Evolutionary conservation across 2,113 vertebrate genomes (phyloP).

Genomic region (Numida meleagris): DNA sequence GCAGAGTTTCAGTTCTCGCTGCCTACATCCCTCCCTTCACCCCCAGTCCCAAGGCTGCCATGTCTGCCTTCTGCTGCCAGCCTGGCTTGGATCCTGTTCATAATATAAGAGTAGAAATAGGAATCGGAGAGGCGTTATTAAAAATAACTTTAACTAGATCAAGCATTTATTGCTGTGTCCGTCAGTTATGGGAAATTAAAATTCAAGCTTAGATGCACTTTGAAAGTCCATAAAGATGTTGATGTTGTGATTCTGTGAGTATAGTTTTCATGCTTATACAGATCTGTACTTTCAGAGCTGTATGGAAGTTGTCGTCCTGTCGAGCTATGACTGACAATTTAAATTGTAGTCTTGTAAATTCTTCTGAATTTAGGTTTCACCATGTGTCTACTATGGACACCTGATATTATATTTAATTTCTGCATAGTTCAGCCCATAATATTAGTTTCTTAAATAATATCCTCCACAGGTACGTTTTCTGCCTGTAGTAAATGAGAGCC

Average conservation of each 20-base stretch:
- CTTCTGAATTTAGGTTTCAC: neutral
- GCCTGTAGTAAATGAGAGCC: neutral
- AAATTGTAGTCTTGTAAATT: neutral
- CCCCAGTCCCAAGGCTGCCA: rapidly evolving
- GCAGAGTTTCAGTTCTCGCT: neutral
- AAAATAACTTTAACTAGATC: neutral
- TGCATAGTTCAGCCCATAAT: neutral
- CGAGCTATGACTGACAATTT: neutral
- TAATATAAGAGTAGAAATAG: neutral
- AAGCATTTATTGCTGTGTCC: neutral
- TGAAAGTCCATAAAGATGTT: neutral
- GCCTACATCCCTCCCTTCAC: neutral
- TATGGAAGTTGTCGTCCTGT: neutral
- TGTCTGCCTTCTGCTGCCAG: neutral
- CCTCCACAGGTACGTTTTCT: neutral
- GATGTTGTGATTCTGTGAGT: neutral
- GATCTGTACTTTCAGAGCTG: neutral
- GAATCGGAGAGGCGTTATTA: neutral
- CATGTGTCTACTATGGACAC: neutral
- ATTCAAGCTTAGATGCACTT: neutral
- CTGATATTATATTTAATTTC: neutral
- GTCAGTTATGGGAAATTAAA: neutral
- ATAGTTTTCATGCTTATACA: neutral
- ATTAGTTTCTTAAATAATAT: neutral
- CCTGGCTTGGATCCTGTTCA: neutral